Base-by-base conservation (phyloP, 2,797 vertebrate species). In the Tangara arthus region DNA sequence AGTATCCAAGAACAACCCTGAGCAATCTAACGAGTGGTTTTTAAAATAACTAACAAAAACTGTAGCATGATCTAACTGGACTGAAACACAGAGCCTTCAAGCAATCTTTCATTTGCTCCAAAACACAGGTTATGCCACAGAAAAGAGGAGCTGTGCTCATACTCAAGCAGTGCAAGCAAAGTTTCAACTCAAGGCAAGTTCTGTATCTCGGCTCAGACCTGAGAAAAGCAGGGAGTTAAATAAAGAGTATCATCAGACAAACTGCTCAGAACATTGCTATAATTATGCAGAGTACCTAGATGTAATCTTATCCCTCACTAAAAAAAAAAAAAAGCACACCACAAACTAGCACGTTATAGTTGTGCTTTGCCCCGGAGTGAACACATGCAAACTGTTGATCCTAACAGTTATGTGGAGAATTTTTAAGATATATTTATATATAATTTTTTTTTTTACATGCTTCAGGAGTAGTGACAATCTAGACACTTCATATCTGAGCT, bases 211-310 rank as follows among this genome's bases (percentile, higher is more conserved):
- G 83, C 84, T 84, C 53, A 91, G 89, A 82, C 73, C 90, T 78
- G 75, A 96, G 82, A 95, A 93, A 85, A 76, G 27, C 22, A 7
- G 55, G 64, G 79, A 92, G 72, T 94, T 95, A 95, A 90, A 96
- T 80, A 93, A 85, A 90, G 90, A 93, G 72, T 78, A 80, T 85
- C 90, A 87, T 94, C 87, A 95, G 81, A 73, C 83, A 93, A 89
- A 59, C 73, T 90, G 85, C 52, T 93, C 90, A 79, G 73, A 94
- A 85, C 91, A 84, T 15, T 75, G 95, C 91, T 93, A 95, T 96
- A 96, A 97, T 96, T 96, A 96, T 85, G 91, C 89, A 92, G 92
- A 91, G 87, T 44, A 94, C 89, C 95, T 94, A 82, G 87, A 94
- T 96, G 95, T 94, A 96, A 97, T 94, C 73, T 91, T 92, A 96